These are phyloP conservation scores for Corythornis vintsioides DNA, from an alignment of 2,113 vertebrate species.

Conservation along the genomic window DNA sequence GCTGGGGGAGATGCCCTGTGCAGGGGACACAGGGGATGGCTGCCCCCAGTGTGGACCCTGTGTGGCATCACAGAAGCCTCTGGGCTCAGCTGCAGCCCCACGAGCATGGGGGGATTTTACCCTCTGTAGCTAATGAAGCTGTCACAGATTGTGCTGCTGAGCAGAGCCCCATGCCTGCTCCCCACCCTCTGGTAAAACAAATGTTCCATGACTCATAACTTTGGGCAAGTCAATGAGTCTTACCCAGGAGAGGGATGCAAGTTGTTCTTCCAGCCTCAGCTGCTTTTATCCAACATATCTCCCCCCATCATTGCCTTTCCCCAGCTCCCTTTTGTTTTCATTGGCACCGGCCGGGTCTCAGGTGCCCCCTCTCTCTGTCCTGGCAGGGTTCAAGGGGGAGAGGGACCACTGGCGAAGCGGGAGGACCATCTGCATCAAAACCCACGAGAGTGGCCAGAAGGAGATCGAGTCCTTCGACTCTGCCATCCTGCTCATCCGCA, in stretches of 20 bases:
- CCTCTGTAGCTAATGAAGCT: neutral
- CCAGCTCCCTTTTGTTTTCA: neutral
- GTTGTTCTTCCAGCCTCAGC: neutral
- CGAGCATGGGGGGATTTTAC: neutral
- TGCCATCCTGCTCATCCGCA: constrained; percentile 91
- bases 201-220: neutral
- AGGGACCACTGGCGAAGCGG: constrained; percentile 95
- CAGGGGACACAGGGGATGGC: neutral
- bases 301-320: neutral
- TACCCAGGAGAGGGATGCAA: neutral
- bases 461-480: constrained; percentile 93
- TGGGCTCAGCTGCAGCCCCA: neutral
- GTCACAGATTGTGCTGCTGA: neutral
- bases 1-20: neutral
- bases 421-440: constrained; percentile 94
- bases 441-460: constrained; percentile 93
- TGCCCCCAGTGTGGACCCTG: neutral
- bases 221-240: neutral
- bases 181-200: neutral
- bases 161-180: neutral
- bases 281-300: neutral
- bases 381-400: constrained; percentile 93
- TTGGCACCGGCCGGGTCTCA: neutral
- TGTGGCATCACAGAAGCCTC: neutral
- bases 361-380: accelerated